Conservation (phyloP, 2,888 invertebrate genomes). For the Acrobasis repandana region DNA sequence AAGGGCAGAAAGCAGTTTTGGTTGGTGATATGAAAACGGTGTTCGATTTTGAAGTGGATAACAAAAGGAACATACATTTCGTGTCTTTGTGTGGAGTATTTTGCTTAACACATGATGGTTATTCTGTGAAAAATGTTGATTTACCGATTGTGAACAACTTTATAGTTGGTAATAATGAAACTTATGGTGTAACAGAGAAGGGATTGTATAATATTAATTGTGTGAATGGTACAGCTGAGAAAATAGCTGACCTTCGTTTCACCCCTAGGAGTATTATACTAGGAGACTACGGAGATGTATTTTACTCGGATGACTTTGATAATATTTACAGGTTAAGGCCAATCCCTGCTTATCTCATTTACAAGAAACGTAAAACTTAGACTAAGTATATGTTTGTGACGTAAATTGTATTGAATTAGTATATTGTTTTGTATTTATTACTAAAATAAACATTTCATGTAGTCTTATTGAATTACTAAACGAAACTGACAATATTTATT, state of each 20-base stretch:
- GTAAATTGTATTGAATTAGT: not conserved
- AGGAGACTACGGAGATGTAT: constrained; percentile 73
- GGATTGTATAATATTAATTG: constrained; percentile 65
- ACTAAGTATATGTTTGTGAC: not conserved
- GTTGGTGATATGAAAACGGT: constrained; percentile 59
- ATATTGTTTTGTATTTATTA: not conserved
- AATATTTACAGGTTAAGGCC: constrained; percentile 64
- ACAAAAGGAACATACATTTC: constrained; percentile 59
- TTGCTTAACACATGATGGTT: constrained; percentile 53
- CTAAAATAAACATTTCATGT: constrained; percentile 33
- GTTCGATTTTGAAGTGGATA: constrained; percentile 68
- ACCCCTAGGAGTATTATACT: constrained; percentile 61
- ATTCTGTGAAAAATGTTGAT: constrained; percentile 62
- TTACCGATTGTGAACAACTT: constrained; percentile 58
- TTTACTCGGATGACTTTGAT: constrained; percentile 54
- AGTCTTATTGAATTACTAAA: too few relatives aligned
- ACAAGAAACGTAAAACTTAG: constrained; percentile 48
- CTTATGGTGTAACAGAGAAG: constrained; percentile 56
- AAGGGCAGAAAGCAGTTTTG: constrained; percentile 48
- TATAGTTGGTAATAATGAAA: constrained; percentile 54
- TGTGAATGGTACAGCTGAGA: constrained; percentile 62
- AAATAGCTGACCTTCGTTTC: constrained; percentile 55
- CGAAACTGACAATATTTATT: not conserved
- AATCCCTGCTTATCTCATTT: constrained; percentile 61
- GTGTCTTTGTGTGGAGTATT: constrained; percentile 70